Percentiles rank a stretch among this genome's conserved stretches.
Evolutionary conservation across 2,888 invertebrate species (phyloP).

Genomic region (Sesia apiformis): DNA sequence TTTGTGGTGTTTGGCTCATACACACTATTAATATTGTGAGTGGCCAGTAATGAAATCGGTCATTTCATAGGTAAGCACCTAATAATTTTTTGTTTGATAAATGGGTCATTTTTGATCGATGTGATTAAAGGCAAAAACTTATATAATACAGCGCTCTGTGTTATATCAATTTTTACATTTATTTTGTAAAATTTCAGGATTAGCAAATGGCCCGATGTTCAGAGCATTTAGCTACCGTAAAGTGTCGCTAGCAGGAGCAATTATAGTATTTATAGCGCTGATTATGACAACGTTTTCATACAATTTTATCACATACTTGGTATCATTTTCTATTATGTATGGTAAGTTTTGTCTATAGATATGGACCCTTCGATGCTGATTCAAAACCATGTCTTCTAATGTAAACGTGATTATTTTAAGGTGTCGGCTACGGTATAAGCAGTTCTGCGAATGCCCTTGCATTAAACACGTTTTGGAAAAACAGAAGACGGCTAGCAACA

Average conservation of each 20-base stretch:
- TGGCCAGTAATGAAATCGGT: too few relatives aligned
- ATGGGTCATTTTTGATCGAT: too few relatives aligned
- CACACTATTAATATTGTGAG: too few relatives aligned
- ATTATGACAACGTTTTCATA: constrained; percentile 76
- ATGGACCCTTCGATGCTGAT: too few relatives aligned
- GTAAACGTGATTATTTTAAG: constrained; percentile 38
- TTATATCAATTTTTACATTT: too few relatives aligned
- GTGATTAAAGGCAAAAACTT: too few relatives aligned
- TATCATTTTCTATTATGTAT: constrained; percentile 79
- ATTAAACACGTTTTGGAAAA: constrained; percentile 83
- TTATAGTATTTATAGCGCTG: constrained; percentile 74
- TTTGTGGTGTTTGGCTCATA: too few relatives aligned
- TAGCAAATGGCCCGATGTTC: constrained; percentile 82
- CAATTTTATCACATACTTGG: constrained; percentile 76
- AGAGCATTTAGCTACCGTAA: constrained; percentile 79
- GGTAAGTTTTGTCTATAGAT: constrained; percentile 63
- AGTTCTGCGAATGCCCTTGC: constrained; percentile 81
- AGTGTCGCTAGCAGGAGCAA: constrained; percentile 77
- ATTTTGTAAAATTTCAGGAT: constrained; percentile 55
- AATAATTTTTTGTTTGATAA: too few relatives aligned
- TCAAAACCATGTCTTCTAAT: background rate
- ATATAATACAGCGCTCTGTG: too few relatives aligned
- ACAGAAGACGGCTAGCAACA: constrained; percentile 80
- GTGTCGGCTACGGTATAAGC: constrained; percentile 78
- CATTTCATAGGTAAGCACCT: too few relatives aligned